These are phyloP conservation scores for Spongilla lacustris DNA, from an alignment of 37 sponge, comb jelly and placozoan genomes.

Conservation along the genomic window DNA sequence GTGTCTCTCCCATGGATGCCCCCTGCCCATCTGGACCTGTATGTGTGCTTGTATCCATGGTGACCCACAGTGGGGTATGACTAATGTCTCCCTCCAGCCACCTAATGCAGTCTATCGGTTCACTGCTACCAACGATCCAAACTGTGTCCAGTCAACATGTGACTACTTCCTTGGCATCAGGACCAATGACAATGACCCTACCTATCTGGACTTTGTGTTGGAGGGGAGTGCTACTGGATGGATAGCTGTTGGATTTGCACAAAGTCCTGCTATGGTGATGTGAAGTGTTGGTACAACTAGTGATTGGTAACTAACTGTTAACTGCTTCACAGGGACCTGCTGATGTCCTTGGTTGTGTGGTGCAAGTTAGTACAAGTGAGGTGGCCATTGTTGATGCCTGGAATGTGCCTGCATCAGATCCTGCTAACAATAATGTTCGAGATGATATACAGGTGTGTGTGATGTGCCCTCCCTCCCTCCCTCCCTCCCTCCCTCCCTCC, in stretches of 20 bases:
- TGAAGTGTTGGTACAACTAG: background rate
- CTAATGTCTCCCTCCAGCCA: background rate
- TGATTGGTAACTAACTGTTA: background rate
- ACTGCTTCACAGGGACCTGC: background rate
- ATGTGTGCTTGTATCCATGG: background rate
- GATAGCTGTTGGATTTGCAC: conserved; percentile 20
- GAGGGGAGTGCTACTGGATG: conserved; percentile 5
- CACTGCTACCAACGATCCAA: background rate
- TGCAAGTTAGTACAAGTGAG: background rate
- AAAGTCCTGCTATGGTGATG: conserved; percentile 1
- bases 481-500: no score
- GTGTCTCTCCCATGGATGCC: background rate
- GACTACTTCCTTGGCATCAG: conserved; percentile 5
- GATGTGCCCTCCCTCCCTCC: background rate
- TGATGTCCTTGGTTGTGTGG: background rate
- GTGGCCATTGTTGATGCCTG: background rate
- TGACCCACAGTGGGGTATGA: background rate
- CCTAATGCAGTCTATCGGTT: conserved; percentile 4
- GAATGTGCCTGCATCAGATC: background rate
- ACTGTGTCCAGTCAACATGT: background rate
- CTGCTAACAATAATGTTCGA: background rate
- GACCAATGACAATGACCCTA: conserved; percentile 11
- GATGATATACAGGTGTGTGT: background rate
- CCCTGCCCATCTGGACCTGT: background rate
- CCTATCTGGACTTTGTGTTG: conserved; percentile 13